These are phyloP conservation scores for Cantharis flavilabris DNA, from an alignment of 2,888 invertebrate species.

Conservation along the genomic window DNA sequence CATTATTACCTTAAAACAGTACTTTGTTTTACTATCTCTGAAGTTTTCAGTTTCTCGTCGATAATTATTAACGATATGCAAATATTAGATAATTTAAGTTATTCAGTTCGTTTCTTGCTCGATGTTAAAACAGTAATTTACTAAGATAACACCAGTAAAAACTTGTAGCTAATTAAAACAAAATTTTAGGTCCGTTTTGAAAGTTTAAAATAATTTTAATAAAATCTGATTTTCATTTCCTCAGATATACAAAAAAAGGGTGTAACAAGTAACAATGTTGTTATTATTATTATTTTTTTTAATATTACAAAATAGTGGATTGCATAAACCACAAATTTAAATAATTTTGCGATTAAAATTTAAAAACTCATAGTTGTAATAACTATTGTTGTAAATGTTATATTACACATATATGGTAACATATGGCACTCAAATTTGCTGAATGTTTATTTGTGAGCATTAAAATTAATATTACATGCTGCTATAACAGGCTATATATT, in stretches of 20 bases:
- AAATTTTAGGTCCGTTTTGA: not conserved
- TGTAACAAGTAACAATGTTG: no score
- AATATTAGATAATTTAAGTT: constrained; percentile 27
- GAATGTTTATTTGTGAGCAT: not conserved
- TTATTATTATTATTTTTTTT: no score
- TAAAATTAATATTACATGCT: constrained; percentile 4
- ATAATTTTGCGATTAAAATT: not conserved
- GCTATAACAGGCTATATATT: not conserved
- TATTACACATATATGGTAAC: not conserved
- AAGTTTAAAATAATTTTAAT: not conserved
- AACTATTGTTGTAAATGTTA: not conserved
- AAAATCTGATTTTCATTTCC: not conserved
- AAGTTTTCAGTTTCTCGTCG: constrained; percentile 21
- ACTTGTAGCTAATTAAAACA: not conserved
- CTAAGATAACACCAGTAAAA: not conserved
- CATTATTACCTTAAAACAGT: constrained; percentile 15
- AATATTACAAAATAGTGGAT: no score
- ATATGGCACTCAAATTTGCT: not conserved
- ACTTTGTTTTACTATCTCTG: constrained; percentile 11
- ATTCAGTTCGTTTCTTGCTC: constrained; percentile 18
- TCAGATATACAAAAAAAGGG: not conserved
- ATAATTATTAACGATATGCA: constrained; percentile 29
- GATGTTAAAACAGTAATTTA: constrained; percentile 11
- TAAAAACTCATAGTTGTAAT: not conserved
- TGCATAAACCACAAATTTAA: not conserved